A percentile compares a stretch with the other conserved stretches of the same genome.
Evolutionary conservation across 2,888 invertebrate genomes (phyloP).

Genomic region (Notodonta dromedarius): DNA sequence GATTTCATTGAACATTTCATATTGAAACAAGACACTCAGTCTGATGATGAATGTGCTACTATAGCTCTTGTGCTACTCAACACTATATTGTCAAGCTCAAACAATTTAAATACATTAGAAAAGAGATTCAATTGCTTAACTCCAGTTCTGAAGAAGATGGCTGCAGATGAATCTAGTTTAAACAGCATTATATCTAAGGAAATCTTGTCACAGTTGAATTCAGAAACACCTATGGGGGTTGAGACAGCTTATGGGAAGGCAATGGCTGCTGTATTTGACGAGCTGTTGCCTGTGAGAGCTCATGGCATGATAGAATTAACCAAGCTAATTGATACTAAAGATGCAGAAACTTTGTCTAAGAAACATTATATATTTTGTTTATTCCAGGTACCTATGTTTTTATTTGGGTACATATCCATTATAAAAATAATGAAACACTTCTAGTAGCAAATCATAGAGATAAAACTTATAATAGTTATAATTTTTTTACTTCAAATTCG

Average conservation of each 20-base stretch:
- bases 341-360: conserved; percentile 86
- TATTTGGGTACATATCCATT: background rate
- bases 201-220: conserved; percentile 56
- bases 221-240: conserved; percentile 40
- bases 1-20: conserved; percentile 78
- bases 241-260: conserved; percentile 84
- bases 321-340: conserved; percentile 87
- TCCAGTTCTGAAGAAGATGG: conserved; percentile 56
- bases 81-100: conserved; percentile 64
- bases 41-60: conserved; percentile 68
- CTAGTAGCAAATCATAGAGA: no score
- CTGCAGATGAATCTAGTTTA: conserved; percentile 46
- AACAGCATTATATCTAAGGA: conserved; percentile 67
- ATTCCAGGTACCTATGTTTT: conserved; percentile 85
- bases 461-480: no score
- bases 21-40: conserved; percentile 41
- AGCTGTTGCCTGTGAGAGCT: conserved; percentile 90
- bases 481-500: no score
- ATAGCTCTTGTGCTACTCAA: conserved; percentile 72
- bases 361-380: conserved; percentile 88
- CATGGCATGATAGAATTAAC: conserved; percentile 90
- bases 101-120: conserved; percentile 41
- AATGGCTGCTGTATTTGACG: conserved; percentile 87
- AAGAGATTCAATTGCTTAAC: conserved; percentile 55
- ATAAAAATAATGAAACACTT: background rate